Evolutionary conservation across 2,888 invertebrate genomes (phyloP), one percentile per base, ranked within the genome.

Genomic region (Asteroscopus sphinx): DNA sequence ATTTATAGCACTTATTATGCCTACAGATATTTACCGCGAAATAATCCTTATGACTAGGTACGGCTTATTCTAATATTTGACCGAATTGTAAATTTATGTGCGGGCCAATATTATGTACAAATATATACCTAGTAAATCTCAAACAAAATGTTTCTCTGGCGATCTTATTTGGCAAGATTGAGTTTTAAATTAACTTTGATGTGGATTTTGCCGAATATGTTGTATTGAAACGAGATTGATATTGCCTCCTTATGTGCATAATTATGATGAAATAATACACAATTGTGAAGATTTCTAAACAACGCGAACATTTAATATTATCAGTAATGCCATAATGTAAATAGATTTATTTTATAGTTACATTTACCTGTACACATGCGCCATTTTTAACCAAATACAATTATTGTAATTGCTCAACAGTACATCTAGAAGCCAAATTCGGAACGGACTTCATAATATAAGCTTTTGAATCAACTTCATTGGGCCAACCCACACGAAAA

Each of bases 361-460:
- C 63, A 72, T 71, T 73, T 71, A 68, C 65, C 28, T 63, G 61
- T 59, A 68, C 63, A 72, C 68, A 53, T 67, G 76, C 76, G 84
- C 84, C 83, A 85, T 85, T 79, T 72, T 60, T 51, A 71, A 82
- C 83, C 86, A 84, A 84, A 85, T 79, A 83, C 73, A 48, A 57
- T 71, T 79, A 62, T 71, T 67, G 54, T 71, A 68, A 77, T 80
- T 79, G 77, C 75, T 78, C 80, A 77, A 74, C 62, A 59, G 40
- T 28, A 54, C 45, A 52, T 15, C 47, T 53, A 68, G 62, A 73
- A 71, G 72, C 68, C 66, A 73, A 73, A 75, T 68, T 73, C 49
- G 48, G 67, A 78, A 68, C 66, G 63, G 54, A 62, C 57, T 52
- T 59, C 54, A 37, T 45, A 40, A 53, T 15, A 36, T 40, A 21